These are phyloP conservation scores for Lethocerus indicus DNA, from an alignment of 1,140 invertebrate species.

Conservation along the genomic window DNA sequence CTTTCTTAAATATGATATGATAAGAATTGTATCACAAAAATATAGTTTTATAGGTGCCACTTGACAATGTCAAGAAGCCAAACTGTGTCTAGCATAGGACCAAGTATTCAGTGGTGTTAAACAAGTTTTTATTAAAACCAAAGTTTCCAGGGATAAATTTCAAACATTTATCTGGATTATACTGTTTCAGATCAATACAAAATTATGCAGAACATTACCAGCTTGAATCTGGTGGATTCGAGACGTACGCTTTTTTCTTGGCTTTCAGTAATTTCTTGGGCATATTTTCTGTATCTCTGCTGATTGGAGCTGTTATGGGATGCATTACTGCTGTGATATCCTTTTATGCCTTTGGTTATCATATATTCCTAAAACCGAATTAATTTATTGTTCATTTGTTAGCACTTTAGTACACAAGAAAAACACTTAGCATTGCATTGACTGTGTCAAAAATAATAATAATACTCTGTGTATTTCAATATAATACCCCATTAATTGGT, in stretches of 20 bases:
- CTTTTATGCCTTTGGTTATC: conserved; percentile 30
- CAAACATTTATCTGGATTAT: no score
- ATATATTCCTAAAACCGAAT: not conserved
- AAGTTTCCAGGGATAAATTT: no score
- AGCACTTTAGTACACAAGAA: not conserved
- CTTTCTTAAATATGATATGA: no score
- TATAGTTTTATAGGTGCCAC: no score
- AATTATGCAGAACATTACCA: conserved; percentile 69
- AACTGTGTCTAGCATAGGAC: no score
- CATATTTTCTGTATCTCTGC: conserved; percentile 80
- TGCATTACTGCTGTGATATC: conserved; percentile 81
- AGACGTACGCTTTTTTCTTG: conserved; percentile 70
- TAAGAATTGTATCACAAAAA: no score
- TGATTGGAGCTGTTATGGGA: conserved; percentile 83
- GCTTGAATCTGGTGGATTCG: conserved; percentile 59
- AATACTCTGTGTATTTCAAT: no score
- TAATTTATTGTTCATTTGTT: not conserved
- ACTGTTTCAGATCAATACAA: conserved; percentile 63
- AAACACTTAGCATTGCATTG: not conserved
- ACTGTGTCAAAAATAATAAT: not conserved
- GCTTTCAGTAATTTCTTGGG: conserved; percentile 81
- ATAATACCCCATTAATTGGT: no score
- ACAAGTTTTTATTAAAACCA: no score
- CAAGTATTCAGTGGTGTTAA: no score
- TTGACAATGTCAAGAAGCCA: no score